These are phyloP conservation scores for Oryctolagus cuniculus DNA, from an alignment of 2,113 vertebrate species.

Conservation along the genomic window mOryCun1.1 NC_091442.1:50786001-50786500, in stretches of 20 bases:
- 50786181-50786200: slow-evolving; percentile 82
- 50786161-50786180: slow-evolving; percentile 76
- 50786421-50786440: too few species aligned
- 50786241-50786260: slow-evolving; percentile 89
- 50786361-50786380: too few species aligned
- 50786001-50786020: slow-evolving; percentile 85
- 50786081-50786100: slow-evolving; percentile 81
- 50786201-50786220: slow-evolving; percentile 87
- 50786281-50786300: too few species aligned
- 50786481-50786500: too few species aligned
- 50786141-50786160: not conserved
- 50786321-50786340: too few species aligned
- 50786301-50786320: too few species aligned
- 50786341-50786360: too few species aligned
- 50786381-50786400: too few species aligned
- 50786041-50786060: slow-evolving; percentile 83
- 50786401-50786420: too few species aligned
- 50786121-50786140: slow-evolving; percentile 76
- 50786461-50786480: too few species aligned
- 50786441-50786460: too few species aligned
- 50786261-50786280: not conserved
- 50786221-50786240: slow-evolving; percentile 85
- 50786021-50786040: slow-evolving; percentile 85
- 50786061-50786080: slow-evolving; percentile 79
- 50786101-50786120: slow-evolving; percentile 79